Base-by-base conservation (phyloP, 2,888 invertebrate genomes). In the Chromoteleia sp. region DNA sequence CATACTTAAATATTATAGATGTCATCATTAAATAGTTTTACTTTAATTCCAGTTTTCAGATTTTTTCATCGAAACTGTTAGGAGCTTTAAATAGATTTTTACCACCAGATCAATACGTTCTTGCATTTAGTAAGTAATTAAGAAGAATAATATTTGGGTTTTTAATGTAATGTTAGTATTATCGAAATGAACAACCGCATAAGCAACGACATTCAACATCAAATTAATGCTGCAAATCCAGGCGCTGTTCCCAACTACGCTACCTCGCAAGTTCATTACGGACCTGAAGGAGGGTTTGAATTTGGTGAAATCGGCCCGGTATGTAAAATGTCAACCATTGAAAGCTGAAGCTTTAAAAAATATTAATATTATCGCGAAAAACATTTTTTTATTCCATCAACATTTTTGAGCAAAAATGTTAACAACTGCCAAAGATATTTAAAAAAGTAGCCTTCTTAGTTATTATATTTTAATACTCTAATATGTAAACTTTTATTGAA, bases 191-290 rank as follows among this genome's bases (percentile, higher is more conserved):
- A 82, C 75, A 78, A 78, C 65, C 82, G 82, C 33, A 67, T 82
- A 71, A 82, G 41, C 71, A 76, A 76, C 71, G 76, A 79, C 6
- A 82, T 82, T 71, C 79, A 82, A 68, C 71, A 73, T 68, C 73
- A 79, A 79, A 82, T 82, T 70, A 76, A 76, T 71, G 79, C 79
- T 76, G 76, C 76, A 59, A 82, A 71, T 68, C 4, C 79, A 76
- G 73, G 68, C 67, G 78, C 61, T 71, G 82, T 25, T 2, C 82
- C 79, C 36, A 82, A 82, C 56, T 71, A 41, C 67, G 82, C 82
- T n/a, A 65, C 50, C 12, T 79, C 82, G 0, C 59, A 76, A 39
- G 79, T 82, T 41, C 14, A 6, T 4, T 67, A 12, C 14, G 78
- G 79, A 10, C 79, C 76, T 63, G 54, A 76, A n/a, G 82, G 82